phyloP scores from a whole-genome alignment of 2,113 vertebrate species.

The Triplophysa siluroides region DNA sequence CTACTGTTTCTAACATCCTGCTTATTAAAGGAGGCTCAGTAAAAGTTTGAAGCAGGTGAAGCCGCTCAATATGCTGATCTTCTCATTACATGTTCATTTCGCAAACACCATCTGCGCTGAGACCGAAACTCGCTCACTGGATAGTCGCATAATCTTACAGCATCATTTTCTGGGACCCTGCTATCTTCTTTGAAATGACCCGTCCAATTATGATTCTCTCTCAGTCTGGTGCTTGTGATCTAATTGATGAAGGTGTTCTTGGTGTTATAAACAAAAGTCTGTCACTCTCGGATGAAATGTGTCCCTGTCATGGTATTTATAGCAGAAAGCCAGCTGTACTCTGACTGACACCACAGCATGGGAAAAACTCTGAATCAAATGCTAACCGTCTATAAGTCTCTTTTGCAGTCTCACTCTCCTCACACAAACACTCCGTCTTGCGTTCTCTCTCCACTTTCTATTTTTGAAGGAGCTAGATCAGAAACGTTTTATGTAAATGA shows the following conservation, averaged over 20 bases:
- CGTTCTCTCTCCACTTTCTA: slow-evolving; percentile 18
- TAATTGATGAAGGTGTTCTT: slow-evolving; percentile 18
- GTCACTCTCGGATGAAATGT: slow-evolving; percentile 20
- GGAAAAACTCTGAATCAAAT: slow-evolving; percentile 40
- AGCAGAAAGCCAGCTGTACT: slow-evolving; percentile 49
- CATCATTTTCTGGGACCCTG: neutral
- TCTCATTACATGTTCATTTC: slow-evolving; percentile 37
- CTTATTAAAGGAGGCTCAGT: neutral
- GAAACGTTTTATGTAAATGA: slow-evolving; percentile 31
- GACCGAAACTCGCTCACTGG: neutral
- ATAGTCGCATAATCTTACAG: slow-evolving; percentile 14
- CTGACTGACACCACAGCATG: slow-evolving; percentile 39
- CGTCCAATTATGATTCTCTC: neutral
- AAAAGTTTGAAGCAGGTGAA: neutral
- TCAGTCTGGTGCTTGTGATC: slow-evolving; percentile 10
- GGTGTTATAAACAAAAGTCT: neutral
- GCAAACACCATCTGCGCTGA: slow-evolving; percentile 52
- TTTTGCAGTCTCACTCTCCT: slow-evolving; percentile 1
- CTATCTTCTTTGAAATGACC: neutral
- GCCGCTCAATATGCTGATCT: slow-evolving; percentile 47
- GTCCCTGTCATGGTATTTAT: slow-evolving; percentile 50
- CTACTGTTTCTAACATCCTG: neutral
- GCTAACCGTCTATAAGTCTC: neutral
- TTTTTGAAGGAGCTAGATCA: slow-evolving; percentile 32
- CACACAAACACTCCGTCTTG: slow-evolving; percentile 24